A percentile compares a stretch with the other conserved stretches of the same genome.
Conservation (phyloP, 2,888 invertebrate genomes). For the Stenoptilia bipunctidactyla region DNA sequence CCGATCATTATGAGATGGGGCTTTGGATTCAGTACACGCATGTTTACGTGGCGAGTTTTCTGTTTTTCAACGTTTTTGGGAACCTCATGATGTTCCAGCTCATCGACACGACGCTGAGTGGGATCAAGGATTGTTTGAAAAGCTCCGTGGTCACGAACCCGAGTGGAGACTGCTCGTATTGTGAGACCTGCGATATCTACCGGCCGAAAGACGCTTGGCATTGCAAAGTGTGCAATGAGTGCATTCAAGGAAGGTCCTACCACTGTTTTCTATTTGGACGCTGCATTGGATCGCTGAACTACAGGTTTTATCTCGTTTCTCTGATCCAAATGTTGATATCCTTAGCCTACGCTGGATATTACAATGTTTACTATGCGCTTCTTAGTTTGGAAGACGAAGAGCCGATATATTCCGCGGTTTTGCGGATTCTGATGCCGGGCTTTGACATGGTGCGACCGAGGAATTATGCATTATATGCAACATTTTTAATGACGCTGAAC, state of each 20-base stretch:
- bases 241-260: slow-evolving; percentile 83
- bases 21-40: neutral
- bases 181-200: slow-evolving; percentile 76
- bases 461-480: too few relatives aligned
- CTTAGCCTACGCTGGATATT: slow-evolving; percentile 72
- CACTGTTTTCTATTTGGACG: slow-evolving; percentile 85
- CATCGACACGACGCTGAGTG: neutral
- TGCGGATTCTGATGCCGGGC: too few relatives aligned
- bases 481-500: too few relatives aligned
- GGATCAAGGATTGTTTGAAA: neutral
- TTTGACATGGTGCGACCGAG: too few relatives aligned
- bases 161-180: slow-evolving; percentile 59
- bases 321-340: slow-evolving; percentile 75
- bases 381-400: slow-evolving; percentile 12
- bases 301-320: slow-evolving; percentile 81
- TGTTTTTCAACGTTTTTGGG: neutral
- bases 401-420: too few relatives aligned
- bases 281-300: slow-evolving; percentile 84
- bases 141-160: neutral
- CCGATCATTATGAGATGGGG: too few relatives aligned
- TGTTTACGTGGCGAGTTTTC: neutral
- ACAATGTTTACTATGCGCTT: slow-evolving; percentile 74
- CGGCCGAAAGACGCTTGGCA: slow-evolving; percentile 85
- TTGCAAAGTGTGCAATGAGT: slow-evolving; percentile 80
- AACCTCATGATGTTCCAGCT: neutral